Evolutionary conservation across 2,888 invertebrate genomes (phyloP), one percentile per base, ranked within the genome.

Genomic region (Blastobasis adustella): DNA sequence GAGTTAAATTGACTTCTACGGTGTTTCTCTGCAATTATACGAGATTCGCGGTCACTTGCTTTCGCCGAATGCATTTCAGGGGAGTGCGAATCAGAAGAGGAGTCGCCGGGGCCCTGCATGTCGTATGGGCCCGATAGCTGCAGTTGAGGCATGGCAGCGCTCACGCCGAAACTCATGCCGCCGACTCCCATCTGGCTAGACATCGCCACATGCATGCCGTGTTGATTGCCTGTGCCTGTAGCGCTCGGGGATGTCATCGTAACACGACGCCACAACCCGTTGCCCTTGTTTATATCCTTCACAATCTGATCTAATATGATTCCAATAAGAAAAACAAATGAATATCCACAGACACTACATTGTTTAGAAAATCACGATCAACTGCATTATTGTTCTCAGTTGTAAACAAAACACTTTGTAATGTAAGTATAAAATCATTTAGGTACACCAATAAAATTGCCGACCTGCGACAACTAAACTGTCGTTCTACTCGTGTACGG

Each of bases 1-100:
- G 92, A 91, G 85, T 97, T 98, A 64, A 97, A 91, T 76, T 95
- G 95, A 78, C 97, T 96, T 53, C 98, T 91, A 41, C 98, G 92
- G 79, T 95, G 93, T 81, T 98, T 98, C 78, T 98, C 98, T 7
- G 97, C 97, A 71, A 93, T 91, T 73, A 97, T 97, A 56, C 98
- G 91, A 65, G 94, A 92, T 71, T 95, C 93, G 54, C 96, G 92
- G 70, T 93, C 94, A 66, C 92, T 93, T 61, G 94, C 94, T 65
- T 81, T 84, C 4, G 71, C 73, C 43, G 75, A 62, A 10, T 78
- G 73, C 61, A 79, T 62, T 57, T 83, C 83, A 52, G 85, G 86
- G n/a, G 86, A 85, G 50, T 68, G 83, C 5, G 86, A 79, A 54
- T 86, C 85, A 1, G 81, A 83, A 8, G 85, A 84, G n/a, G 84